These are phyloP conservation scores for Haplochromis vanheusdeni DNA, from an alignment of 2,113 vertebrate species.

Conservation along the genomic window DNA sequence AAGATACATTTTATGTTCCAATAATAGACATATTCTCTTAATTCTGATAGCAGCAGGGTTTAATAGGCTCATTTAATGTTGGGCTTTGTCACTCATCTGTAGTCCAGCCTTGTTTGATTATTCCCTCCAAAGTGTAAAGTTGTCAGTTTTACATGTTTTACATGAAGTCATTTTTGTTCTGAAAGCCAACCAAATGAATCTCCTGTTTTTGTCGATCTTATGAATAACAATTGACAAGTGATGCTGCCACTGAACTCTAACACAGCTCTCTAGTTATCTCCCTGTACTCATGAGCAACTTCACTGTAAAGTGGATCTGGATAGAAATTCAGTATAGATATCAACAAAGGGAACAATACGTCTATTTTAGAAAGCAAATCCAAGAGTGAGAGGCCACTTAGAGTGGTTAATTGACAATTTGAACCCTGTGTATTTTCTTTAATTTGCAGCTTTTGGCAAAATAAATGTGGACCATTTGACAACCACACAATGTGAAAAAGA, in stretches of 20 bases:
- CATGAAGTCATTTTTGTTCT: background rate
- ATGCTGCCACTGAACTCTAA: fast-evolving
- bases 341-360: background rate
- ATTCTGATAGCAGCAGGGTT: background rate
- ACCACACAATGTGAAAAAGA: background rate
- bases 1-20: background rate
- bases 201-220: background rate
- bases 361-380: background rate
- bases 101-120: background rate
- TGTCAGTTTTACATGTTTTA: background rate
- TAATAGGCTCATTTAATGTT: background rate
- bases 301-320: background rate
- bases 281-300: background rate
- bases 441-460: background rate
- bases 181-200: background rate
- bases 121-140: background rate
- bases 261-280: background rate
- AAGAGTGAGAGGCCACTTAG: background rate
- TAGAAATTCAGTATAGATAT: background rate
- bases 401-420: background rate
- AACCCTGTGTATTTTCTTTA: background rate
- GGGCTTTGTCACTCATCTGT: background rate
- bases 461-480: background rate
- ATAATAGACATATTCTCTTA: background rate
- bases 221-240: background rate